A percentile compares a stretch with the other conserved stretches of the same genome.
phyloP scores from a whole-genome alignment of 2,888 invertebrate genomes.

The Embidobia sp. region DNA sequence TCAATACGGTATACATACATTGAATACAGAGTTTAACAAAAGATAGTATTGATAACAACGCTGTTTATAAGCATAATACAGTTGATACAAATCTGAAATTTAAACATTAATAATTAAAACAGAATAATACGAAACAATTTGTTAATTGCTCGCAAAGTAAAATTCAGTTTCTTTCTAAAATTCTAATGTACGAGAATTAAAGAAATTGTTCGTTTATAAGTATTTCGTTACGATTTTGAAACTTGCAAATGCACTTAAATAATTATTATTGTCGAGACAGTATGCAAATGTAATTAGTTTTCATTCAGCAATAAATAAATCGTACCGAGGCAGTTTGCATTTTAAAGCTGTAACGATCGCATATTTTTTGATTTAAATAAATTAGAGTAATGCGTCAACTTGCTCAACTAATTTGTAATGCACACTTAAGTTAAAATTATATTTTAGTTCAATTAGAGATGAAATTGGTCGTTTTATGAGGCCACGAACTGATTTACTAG shows the following conservation, averaged over 20 bases:
- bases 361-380: conserved; percentile 32
- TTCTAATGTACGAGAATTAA: no score
- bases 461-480: conserved; percentile 28
- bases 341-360: neutral
- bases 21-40: no score
- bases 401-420: conserved; percentile 37
- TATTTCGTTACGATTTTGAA: no score
- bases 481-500: conserved; percentile 39
- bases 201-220: no score
- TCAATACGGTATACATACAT: no score
- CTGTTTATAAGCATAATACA: no score
- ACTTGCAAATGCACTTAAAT: neutral
- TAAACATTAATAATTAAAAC: no score
- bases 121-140: no score
- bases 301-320: conserved; percentile 17
- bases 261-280: neutral
- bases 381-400: conserved; percentile 30
- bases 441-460: conserved; percentile 42
- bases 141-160: no score
- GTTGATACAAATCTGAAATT: no score
- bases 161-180: no score
- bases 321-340: neutral
- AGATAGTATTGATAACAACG: no score
- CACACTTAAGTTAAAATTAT: conserved; percentile 27
- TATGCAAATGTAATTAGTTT: conserved; percentile 8